Conservation (phyloP, 2,113 vertebrate genomes). For the Sander lucioperca region DNA sequence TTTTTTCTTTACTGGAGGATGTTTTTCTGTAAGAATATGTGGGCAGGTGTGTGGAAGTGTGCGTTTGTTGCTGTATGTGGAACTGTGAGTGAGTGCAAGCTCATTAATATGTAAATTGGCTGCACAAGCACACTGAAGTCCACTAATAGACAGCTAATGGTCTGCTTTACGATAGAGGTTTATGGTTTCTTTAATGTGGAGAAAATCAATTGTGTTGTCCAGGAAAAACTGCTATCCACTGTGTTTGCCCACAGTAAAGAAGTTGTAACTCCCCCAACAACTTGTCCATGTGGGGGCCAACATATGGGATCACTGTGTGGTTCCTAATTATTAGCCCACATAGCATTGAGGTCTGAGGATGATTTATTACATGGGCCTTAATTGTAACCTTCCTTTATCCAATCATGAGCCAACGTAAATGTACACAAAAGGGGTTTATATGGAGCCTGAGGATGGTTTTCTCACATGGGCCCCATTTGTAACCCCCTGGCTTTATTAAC, state of each 20-base stretch:
- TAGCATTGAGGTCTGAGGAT: not conserved
- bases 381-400: not conserved
- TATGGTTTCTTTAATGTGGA: conserved; percentile 69
- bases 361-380: not conserved
- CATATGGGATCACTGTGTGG: conserved; percentile 9
- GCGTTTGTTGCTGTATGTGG: conserved; percentile 48
- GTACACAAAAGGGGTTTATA: conserved; percentile 10
- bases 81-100: conserved; percentile 36
- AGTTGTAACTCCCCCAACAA: conserved; percentile 7
- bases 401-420: conserved; percentile 3
- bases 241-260: conserved; percentile 52
- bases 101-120: conserved; percentile 82
- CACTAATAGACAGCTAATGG: conserved; percentile 78
- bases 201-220: conserved; percentile 69
- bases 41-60: conserved; percentile 22
- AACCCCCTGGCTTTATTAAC: conserved; percentile 23
- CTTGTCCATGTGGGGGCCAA: not conserved
- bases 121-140: conserved; percentile 58
- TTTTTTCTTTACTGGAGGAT: conserved; percentile 18
- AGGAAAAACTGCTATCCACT: conserved; percentile 58
- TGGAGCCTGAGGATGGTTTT: not conserved
- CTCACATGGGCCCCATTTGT: conserved; percentile 4
- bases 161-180: conserved; percentile 74
- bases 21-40: conserved; percentile 43
- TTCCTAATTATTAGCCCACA: not conserved